Evolutionary conservation across 2,113 vertebrate genomes (phyloP).

Genomic region (Planiliza haematocheilus): DNA sequence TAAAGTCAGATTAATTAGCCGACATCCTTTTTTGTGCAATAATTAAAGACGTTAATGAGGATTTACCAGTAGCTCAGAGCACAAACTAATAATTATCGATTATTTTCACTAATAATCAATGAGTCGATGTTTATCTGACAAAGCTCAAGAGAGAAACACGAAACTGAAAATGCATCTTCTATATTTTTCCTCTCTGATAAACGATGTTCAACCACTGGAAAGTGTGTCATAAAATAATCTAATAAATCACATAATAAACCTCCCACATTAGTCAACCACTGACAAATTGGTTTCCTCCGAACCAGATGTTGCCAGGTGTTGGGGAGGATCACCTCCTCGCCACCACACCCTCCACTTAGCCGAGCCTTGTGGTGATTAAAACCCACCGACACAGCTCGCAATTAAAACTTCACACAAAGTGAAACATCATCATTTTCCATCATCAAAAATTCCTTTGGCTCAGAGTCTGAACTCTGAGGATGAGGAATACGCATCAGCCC

Average conservation of each 20-base stretch:
- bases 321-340: constrained; percentile 18
- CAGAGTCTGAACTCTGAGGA: constrained; percentile 23
- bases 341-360: constrained; percentile 18
- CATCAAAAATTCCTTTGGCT: constrained; percentile 14
- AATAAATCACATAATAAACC: constrained; percentile 9
- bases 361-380: constrained; percentile 6
- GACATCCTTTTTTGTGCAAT: too few relatives aligned
- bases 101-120: too few relatives aligned
- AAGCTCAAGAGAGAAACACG: too few relatives aligned
- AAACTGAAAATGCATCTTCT: too few relatives aligned
- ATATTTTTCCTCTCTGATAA: too few relatives aligned
- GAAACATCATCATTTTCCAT: constrained; percentile 48
- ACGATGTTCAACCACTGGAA: not conserved
- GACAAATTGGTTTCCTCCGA: constrained; percentile 48
- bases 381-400: constrained; percentile 28
- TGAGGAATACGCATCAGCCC: constrained; percentile 60
- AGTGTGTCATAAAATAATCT: not conserved
- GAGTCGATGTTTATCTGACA: too few relatives aligned
- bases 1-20: too few relatives aligned
- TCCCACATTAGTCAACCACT: not conserved
- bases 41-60: too few relatives aligned
- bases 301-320: constrained; percentile 63
- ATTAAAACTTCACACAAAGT: constrained; percentile 36
- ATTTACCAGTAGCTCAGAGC: too few relatives aligned
- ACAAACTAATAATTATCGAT: too few relatives aligned